These are phyloP conservation scores for Miniopterus natalensis DNA, from an alignment of 2,113 vertebrate species.

Conservation along the genomic window DNA sequence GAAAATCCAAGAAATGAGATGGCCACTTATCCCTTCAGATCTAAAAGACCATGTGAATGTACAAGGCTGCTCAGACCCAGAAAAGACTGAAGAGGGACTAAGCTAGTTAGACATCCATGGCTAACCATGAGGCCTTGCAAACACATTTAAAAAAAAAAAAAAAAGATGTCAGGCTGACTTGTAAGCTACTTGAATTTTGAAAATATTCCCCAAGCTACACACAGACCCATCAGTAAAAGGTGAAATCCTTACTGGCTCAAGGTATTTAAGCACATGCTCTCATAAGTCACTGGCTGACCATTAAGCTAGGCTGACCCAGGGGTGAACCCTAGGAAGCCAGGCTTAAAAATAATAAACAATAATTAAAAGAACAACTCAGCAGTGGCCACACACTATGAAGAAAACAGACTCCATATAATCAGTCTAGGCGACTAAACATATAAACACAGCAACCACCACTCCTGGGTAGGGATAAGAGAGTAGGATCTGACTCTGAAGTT, in stretches of 20 bases:
- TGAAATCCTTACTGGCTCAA: not conserved
- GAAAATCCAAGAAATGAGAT: not conserved
- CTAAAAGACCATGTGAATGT: not conserved
- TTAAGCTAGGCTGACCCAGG: not conserved
- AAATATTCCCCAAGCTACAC: not conserved
- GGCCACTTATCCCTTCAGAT: not conserved
- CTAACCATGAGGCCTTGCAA: not conserved
- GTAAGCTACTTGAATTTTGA: not conserved
- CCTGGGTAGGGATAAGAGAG: not conserved
- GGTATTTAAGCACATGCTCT: not conserved
- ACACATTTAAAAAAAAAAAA: not conserved
- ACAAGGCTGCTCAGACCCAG: not conserved
- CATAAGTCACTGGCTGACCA: not conserved
- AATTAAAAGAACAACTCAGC: not conserved
- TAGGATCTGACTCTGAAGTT: not conserved
- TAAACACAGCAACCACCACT: not conserved
- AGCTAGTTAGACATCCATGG: not conserved
- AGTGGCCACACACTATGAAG: not conserved
- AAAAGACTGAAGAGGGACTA: not conserved
- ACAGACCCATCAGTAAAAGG: not conserved
- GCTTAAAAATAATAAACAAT: constrained; percentile 8
- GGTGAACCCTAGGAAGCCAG: not conserved
- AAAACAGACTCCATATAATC: not conserved
- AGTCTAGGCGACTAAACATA: not conserved
- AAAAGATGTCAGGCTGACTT: not conserved